Base-by-base conservation (phyloP, 2,113 vertebrate genomes). In the Aspiorhynchus laticeps region DNA sequence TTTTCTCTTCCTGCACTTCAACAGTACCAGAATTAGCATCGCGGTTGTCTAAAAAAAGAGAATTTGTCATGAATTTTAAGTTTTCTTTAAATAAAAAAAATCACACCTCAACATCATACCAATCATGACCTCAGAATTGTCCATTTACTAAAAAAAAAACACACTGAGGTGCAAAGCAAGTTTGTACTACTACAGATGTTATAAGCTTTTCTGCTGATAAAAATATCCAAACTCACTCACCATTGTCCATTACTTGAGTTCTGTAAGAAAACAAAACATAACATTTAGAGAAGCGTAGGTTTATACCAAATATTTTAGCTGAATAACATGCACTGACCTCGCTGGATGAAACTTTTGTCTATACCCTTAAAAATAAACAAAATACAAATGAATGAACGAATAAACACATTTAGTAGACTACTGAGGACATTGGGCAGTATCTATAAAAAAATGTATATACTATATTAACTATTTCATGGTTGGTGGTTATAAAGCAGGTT, bases 321-420 rank as follows among this genome's bases (percentile, higher is more conserved):
- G 24, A n/a, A 7, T 53, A n/a, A 78, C 9, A 71, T 7, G 17
- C 14, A 88, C 77, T 80, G 26, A 88, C 87, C 87, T 85, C 61
- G 7, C 7, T 69, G 46, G 15, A 2, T 48, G 21, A n/a, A 74
- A 31, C 28, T 76, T 46, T 76, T 15, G 41, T 8, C 0, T 17
- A 76, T 48, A 3, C 12, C 7, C 41, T 76, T 4, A 41, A 73
- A 73, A 36, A 71, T 2, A 31, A 69, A 67, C 0, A 73, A 12
- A 26, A 17, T 41, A 71, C 21, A 28, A 26, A 1, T 43, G 10
- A 26, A 31, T 67, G 2, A 14, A 28, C 31, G 5, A 65, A 65
- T 28, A 5, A 67, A 61, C n/a, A 10, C 24, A 61, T 61, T 61
- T 61, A n/a, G 56, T n/a, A 61, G 21, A 61, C 21, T 41, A 38